Base-by-base conservation (phyloP, 2,113 vertebrate species). In the Cygnus atratus region DNA sequence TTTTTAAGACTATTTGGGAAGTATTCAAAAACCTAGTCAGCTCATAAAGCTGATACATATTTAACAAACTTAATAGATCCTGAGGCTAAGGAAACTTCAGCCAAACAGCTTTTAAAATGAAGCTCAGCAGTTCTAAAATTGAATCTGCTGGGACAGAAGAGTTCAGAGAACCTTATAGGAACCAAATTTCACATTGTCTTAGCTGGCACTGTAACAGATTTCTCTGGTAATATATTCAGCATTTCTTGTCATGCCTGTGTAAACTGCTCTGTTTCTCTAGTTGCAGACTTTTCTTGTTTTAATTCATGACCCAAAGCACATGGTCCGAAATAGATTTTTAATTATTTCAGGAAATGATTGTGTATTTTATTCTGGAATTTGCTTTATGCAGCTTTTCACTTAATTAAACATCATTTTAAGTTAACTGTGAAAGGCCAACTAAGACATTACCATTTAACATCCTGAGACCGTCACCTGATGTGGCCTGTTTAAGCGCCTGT, bases 401-500 rank as follows among this genome's bases (percentile, higher is more conserved):
- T 54, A 81, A 19, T 92, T 88, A 94, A 88, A 67, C 55, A 92
- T 86, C 19, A 84, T 61, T 96, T 84, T 71, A 96, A 93, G 75
- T 61, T 90, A 50, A 84, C 67, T 94, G 80, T 65, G 78, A 76
- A 96, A 87, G 82, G 90, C 96, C 92, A 86, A 87, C 88, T 91
- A 87, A 95, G 62, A 95, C 67, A 85, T 93, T 98, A 98, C 98
- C 98, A 96, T 98, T 98, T 84, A 98, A 97, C 97, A 98, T 98
- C 97, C 98, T 98, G 96, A 99, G 97, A 95, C 97, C 97, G 84
- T 99, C 98, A 76, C 97, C 97, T 95, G 97, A 95, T 87, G 98
- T 98, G 74, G 98, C 97, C 97, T 98, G 98, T 92, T 99, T 98
- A 50, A 99, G 98, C 4, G 98, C 98, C 92, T 99, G 99, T 48